These are phyloP conservation scores for Etia nguti DNA, from an alignment of 2,113 vertebrate species.

Conservation along the genomic window DNA sequence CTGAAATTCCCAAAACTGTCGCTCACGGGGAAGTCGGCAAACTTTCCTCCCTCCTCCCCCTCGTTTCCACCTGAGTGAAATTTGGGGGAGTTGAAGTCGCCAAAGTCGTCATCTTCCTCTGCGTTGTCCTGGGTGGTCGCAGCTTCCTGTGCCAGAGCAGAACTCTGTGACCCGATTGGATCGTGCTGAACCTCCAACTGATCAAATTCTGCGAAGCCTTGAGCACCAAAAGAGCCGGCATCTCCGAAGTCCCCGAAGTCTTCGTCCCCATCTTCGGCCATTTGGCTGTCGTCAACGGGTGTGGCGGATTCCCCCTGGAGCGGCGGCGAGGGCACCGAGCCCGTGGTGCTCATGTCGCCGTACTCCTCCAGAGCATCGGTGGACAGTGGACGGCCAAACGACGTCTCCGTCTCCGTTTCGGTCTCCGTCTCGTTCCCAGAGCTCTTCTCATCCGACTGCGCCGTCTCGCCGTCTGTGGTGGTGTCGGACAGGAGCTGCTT, in stretches of 20 bases:
- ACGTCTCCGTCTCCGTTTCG: constrained; percentile 65
- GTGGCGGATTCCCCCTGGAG: constrained; percentile 55
- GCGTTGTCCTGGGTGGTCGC: constrained; percentile 24
- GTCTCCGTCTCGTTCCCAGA: constrained; percentile 60
- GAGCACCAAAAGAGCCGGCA: constrained; percentile 47
- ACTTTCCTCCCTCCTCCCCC: background rate
- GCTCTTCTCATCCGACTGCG: constrained; percentile 38
- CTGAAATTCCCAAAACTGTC: constrained; percentile 92
- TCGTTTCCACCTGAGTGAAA: background rate
- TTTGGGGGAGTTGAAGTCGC: constrained; percentile 77
- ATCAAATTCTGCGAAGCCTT: constrained; percentile 67
- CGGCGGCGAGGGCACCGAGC: constrained; percentile 60
- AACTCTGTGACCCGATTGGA: background rate
- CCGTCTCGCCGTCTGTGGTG: background rate
- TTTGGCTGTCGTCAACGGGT: constrained; percentile 59
- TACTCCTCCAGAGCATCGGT: constrained; percentile 78
- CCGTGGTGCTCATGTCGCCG: constrained; percentile 82
- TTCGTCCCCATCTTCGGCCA: constrained; percentile 42
- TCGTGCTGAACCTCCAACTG: constrained; percentile 45
- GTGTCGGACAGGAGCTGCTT: background rate
- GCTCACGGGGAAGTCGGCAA: constrained; percentile 72
- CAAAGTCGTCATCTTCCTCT: constrained; percentile 70
- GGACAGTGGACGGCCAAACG: constrained; percentile 63
- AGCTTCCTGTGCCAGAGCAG: background rate
- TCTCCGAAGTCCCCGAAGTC: constrained; percentile 87